A percentile compares a stretch with the other conserved stretches of the same genome.
These are phyloP conservation scores for Amia ocellicauda DNA, from an alignment of 2,113 vertebrate species.

Conservation along the genomic window DNA sequence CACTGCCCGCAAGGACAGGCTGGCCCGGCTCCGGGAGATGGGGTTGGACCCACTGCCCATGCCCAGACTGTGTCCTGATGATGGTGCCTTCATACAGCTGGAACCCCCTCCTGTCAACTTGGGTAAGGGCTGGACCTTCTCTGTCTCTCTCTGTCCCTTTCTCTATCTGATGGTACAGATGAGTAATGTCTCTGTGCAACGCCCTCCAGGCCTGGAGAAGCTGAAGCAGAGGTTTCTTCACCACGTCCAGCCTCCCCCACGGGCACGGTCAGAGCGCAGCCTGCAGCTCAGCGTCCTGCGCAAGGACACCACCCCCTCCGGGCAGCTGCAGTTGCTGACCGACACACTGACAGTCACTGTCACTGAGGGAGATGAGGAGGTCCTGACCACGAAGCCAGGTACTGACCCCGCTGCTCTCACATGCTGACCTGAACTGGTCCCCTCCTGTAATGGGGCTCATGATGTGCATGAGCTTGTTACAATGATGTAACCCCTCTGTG, in stretches of 20 bases:
- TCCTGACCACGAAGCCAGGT: conserved; percentile 76
- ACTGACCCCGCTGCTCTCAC: background rate
- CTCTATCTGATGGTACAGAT: background rate
- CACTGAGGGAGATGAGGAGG: conserved; percentile 66
- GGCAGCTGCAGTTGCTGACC: conserved; percentile 74
- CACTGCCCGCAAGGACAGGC: conserved; percentile 69
- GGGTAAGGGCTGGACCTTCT: conserved; percentile 55
- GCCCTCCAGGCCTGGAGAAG: conserved; percentile 77
- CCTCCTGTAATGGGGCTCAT: no score
- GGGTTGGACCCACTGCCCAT: conserved; percentile 81
- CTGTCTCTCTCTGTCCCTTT: background rate
- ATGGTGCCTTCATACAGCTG: conserved; percentile 79
- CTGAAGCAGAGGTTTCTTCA: conserved; percentile 87
- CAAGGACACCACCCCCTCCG: conserved; percentile 73
- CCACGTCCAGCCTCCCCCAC: conserved; percentile 59
- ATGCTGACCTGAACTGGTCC: background rate
- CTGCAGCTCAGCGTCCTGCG: conserved; percentile 77
- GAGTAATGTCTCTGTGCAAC: no score
- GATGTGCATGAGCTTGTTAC: no score
- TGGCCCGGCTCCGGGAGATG: conserved; percentile 78
- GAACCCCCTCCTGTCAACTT: conserved; percentile 74
- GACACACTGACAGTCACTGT: conserved; percentile 76
- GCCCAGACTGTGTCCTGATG: conserved; percentile 72
- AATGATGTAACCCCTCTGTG: no score
- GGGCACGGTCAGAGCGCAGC: conserved; percentile 55